phyloP scores from a whole-genome alignment of 2,888 invertebrate genomes.

The Crepidodera aurea region DNA sequence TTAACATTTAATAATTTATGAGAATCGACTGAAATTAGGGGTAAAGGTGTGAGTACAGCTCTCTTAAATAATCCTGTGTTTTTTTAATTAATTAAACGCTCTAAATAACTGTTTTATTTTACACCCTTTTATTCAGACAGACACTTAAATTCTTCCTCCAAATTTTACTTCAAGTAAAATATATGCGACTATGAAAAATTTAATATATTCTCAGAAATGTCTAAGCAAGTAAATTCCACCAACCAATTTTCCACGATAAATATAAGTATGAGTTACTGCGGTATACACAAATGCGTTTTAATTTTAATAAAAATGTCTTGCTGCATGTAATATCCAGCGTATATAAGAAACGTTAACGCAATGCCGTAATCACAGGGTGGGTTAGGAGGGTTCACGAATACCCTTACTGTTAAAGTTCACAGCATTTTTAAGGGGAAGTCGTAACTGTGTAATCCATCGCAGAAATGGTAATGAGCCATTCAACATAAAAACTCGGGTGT shows the following conservation, averaged over 20 bases:
- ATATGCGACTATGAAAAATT: slow-evolving; percentile 27
- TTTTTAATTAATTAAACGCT: too few relatives aligned
- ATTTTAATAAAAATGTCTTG: slow-evolving; percentile 48
- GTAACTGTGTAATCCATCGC: too few relatives aligned
- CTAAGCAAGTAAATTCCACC: slow-evolving; percentile 27
- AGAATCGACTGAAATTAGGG: too few relatives aligned
- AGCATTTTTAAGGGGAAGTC: too few relatives aligned
- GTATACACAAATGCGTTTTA: slow-evolving; percentile 42
- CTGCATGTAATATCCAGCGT: slow-evolving; percentile 46
- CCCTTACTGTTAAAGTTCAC: too few relatives aligned
- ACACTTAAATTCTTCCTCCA: slow-evolving; percentile 2
- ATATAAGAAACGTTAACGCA: slow-evolving; percentile 10
- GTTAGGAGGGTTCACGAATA: not conserved
- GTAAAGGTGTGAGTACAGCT: too few relatives aligned
- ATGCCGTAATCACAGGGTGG: not conserved
- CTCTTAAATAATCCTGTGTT: too few relatives aligned
- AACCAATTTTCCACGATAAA: slow-evolving; percentile 30
- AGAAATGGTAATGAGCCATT: too few relatives aligned
- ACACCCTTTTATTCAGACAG: not conserved
- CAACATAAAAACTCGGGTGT: too few relatives aligned
- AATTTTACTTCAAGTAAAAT: slow-evolving; percentile 4
- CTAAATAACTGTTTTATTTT: too few relatives aligned
- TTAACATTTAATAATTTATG: too few relatives aligned
- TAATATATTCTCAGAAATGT: slow-evolving; percentile 28
- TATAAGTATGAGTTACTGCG: slow-evolving; percentile 39